Conservation (phyloP, 2,888 invertebrate species). For the Tiliacea citrago region DNA sequence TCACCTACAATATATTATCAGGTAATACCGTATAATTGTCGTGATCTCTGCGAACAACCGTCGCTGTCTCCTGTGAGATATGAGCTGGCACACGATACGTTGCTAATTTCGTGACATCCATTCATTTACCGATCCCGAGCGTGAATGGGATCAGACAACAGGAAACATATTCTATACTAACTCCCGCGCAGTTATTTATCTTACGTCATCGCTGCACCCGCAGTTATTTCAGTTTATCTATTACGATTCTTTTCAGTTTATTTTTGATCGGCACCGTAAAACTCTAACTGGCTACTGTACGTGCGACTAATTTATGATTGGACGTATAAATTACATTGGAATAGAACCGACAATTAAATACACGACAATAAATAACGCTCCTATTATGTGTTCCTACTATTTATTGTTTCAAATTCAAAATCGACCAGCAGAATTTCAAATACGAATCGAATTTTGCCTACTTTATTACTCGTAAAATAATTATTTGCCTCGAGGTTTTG, state of each 20-base stretch:
- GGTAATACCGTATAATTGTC: conserved; percentile 85
- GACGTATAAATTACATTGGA: conserved; percentile 79
- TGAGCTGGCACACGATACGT: conserved; percentile 87
- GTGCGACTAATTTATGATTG: conserved; percentile 77
- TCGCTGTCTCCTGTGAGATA: conserved; percentile 84
- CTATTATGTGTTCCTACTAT: conserved; percentile 73
- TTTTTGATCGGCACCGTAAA: conserved; percentile 59
- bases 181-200: conserved; percentile 28
- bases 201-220: conserved; percentile 39
- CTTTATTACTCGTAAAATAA: conserved; percentile 64
- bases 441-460: conserved; percentile 61
- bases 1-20: conserved; percentile 81
- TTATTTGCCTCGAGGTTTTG: conserved; percentile 58
- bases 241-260: conserved; percentile 38
- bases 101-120: conserved; percentile 88
- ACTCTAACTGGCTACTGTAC: conserved; percentile 63
- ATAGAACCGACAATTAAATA: conserved; percentile 78
- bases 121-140: conserved; percentile 85
- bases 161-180: conserved; percentile 52
- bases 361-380: conserved; percentile 74
- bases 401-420: conserved; percentile 74
- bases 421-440: conserved; percentile 64
- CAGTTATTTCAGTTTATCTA: conserved; percentile 51
- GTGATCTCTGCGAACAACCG: conserved; percentile 83
- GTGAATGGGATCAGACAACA: conserved; percentile 86